Conservation (phyloP, 1,140 invertebrate species). For the Spodoptera litura region DNA sequence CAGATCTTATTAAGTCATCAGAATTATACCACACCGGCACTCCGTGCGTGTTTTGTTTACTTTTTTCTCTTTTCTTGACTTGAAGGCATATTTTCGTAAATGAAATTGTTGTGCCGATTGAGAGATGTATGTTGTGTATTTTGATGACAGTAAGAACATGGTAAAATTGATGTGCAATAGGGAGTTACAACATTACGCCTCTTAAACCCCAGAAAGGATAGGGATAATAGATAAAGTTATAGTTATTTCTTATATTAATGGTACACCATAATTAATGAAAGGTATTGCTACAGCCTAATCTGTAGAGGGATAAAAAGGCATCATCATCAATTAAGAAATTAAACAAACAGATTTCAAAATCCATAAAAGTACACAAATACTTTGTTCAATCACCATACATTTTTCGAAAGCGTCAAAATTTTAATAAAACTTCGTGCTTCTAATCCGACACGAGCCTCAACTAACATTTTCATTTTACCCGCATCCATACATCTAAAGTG, state of each 20-base stretch:
- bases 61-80: conserved; percentile 27
- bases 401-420: neutral
- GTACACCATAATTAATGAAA: too few species aligned
- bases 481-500: conserved; percentile 28
- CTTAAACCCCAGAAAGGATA: too few species aligned
- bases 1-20: conserved; percentile 72
- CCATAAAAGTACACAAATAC: too few species aligned
- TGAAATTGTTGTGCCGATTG: conserved; percentile 23
- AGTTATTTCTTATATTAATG: too few species aligned
- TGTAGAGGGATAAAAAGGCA: too few species aligned
- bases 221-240: too few species aligned
- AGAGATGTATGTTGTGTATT: conserved; percentile 2
- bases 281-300: too few species aligned
- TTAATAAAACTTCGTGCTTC: conserved; percentile 14
- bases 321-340: too few species aligned
- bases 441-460: conserved; percentile 21
- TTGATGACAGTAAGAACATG: conserved; percentile 15
- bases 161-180: neutral
- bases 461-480: conserved; percentile 29
- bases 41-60: conserved; percentile 52
- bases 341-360: too few species aligned
- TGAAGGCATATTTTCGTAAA: conserved; percentile 34
- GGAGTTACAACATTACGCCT: too few species aligned
- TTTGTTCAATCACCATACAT: too few species aligned
- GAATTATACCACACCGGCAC: conserved; percentile 59